Base-by-base conservation (phyloP, 2,113 vertebrate genomes). In the Toxostoma redivivum region DNA sequence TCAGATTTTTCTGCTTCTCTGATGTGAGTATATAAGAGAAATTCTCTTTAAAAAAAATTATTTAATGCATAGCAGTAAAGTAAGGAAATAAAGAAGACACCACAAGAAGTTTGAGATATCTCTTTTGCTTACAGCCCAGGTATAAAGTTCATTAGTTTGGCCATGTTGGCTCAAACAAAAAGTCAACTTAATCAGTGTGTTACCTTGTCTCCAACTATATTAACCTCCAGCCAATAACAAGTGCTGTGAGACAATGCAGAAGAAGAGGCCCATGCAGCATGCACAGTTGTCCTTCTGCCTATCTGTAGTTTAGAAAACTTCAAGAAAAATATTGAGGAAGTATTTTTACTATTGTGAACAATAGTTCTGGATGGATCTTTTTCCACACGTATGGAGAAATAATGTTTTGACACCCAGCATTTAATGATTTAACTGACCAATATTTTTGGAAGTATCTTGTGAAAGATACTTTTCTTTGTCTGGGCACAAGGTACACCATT, bases 41-140 rank as follows among this genome's bases (percentile, higher is more conserved):
- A 28, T 58, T 58, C 4, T 14, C 33, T 65, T 53, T 67, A 48
- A 0, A 0, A 13, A 13, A 54, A 7, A 8, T 15, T 42, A 90
- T 90, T 85, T 80, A 64, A 19, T 33, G 7, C 8, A 11, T n/a
- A 67, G 48, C 6, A 78, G 8, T 50, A 31, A 88, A 70, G 8
- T 23, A 64, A 82, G 37, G 16, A 80, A 79, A 14, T 18, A 53
- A 85, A 48, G 33, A 77, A 78, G 31, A 67, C 2, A 7, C 35
- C 10, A n/a, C 15, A 2, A 0, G 3, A 83, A 21, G 21, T n/a
- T 48, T 56, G 38, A 83, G 58, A 33, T 2, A 1, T 47, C 24
- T 80, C 48, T 79, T 79, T 69, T 64, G 28, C 37, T 65, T 82
- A 72, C 33, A 23, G 25, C 51, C 25, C 44, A 66, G 28, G 51